Conservation (phyloP, 2,888 invertebrate genomes). For the Daptonema setosum region DNA sequence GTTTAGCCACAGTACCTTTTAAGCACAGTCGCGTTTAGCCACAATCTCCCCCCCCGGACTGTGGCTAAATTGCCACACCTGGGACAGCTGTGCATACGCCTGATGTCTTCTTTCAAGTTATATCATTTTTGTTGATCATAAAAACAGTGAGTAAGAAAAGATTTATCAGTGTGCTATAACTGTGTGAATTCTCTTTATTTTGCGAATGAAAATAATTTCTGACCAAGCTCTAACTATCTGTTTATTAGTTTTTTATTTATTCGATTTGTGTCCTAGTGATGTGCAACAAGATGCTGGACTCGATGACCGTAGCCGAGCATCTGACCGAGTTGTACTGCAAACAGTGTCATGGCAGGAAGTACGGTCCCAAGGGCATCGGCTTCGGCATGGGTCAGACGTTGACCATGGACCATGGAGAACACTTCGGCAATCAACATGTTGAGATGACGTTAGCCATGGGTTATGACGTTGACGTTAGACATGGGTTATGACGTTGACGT, state of each 20-base stretch:
- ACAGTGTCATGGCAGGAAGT: slow-evolving; percentile 82
- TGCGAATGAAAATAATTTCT: not conserved
- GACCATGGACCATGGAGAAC: slow-evolving; percentile 81
- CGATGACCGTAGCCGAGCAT: slow-evolving; percentile 82
- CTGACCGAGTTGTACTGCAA: slow-evolving; percentile 81
- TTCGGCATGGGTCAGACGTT: slow-evolving; percentile 94
- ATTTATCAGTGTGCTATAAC: too few relatives aligned
- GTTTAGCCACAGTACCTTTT: too few relatives aligned
- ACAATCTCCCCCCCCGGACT: too few relatives aligned
- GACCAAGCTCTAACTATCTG: not conserved
- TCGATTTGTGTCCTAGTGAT: slow-evolving; percentile 39
- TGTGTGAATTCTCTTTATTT: too few relatives aligned
- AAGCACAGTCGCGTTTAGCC: too few relatives aligned
- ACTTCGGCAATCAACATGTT: slow-evolving; percentile 41
- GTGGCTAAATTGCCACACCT: too few relatives aligned
- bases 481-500: too few relatives aligned
- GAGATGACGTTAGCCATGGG: slow-evolving; percentile 25
- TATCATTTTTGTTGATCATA: too few relatives aligned
- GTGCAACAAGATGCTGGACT: slow-evolving; percentile 78
- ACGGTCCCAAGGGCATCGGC: slow-evolving; percentile 91
- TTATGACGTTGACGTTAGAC: too few relatives aligned
- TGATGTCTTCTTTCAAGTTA: too few relatives aligned
- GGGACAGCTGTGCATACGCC: too few relatives aligned
- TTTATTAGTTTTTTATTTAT: not conserved
- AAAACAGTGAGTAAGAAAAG: too few relatives aligned